A percentile compares a stretch with the other conserved stretches of the same genome.
These are phyloP conservation scores for Nephrotoma appendiculata DNA, from an alignment of 2,888 invertebrate species.

Conservation along the genomic window DNA sequence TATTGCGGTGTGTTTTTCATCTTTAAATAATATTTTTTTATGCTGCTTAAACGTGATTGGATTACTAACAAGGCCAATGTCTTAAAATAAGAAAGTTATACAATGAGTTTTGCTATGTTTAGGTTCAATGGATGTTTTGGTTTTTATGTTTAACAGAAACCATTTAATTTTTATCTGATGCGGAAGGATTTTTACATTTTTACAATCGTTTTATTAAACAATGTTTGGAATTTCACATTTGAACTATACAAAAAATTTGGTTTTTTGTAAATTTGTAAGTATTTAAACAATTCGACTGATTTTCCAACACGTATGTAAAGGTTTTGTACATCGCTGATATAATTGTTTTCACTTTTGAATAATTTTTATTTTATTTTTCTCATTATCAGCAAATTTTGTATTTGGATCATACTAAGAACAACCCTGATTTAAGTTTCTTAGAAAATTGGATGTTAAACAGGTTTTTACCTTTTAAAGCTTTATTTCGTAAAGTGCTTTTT, in stretches of 20 bases:
- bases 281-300: too few relatives aligned
- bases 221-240: not conserved
- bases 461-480: too few relatives aligned
- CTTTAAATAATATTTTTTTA: not conserved
- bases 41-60: not conserved
- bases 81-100: not conserved
- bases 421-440: too few relatives aligned
- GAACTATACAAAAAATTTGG: not conserved
- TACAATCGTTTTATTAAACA: not conserved
- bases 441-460: too few relatives aligned
- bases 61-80: not conserved
- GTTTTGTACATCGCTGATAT: too few relatives aligned
- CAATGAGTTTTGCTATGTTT: not conserved
- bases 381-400: too few relatives aligned
- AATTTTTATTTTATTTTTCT: too few relatives aligned
- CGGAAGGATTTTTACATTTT: not conserved
- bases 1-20: not conserved
- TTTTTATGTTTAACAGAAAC: not conserved
- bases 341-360: too few relatives aligned
- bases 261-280: too few relatives aligned
- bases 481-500: too few relatives aligned
- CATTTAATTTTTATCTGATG: not conserved
- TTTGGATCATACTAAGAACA: too few relatives aligned
- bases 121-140: not conserved
- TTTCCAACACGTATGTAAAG: too few relatives aligned